These are phyloP conservation scores for Hycleus cichorii DNA, from an alignment of 1,140 invertebrate species.

Conservation along the genomic window DNA sequence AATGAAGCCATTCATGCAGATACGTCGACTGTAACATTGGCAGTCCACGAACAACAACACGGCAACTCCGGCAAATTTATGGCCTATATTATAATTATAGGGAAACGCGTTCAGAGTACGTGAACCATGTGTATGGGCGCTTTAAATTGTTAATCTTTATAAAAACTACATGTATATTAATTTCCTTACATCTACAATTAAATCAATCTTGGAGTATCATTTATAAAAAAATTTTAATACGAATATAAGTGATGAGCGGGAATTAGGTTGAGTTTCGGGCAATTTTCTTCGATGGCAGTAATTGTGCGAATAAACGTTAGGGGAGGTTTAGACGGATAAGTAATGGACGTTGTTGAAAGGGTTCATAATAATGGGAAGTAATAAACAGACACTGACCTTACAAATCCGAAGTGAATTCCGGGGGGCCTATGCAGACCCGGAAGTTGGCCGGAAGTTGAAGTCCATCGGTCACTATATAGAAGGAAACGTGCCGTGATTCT, in stretches of 20 bases:
- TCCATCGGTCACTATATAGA: conserved; percentile 36
- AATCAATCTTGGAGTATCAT: no score
- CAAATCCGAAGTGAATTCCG: conserved; percentile 33
- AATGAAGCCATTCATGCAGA: conserved; percentile 31
- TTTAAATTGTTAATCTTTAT: background rate
- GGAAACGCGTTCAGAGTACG: conserved; percentile 10
- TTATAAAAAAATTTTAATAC: no score
- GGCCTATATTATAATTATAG: conserved; percentile 34
- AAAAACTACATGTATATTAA: background rate
- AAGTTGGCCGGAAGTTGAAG: conserved; percentile 34
- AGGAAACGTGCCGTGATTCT: background rate
- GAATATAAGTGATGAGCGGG: no score
- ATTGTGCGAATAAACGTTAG: no score
- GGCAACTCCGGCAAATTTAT: conserved; percentile 27
- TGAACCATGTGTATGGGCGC: background rate
- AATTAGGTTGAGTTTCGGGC: no score
- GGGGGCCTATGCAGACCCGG: conserved; percentile 33
- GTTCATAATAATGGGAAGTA: conserved; percentile 27
- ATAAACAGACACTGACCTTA: conserved; percentile 38
- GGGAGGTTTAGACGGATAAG: no score
- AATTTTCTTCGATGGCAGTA: no score
- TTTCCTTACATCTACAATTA: no score
- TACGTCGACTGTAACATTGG: conserved; percentile 23
- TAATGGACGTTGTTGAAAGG: no score
- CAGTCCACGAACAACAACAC: conserved; percentile 17